Conservation (phyloP, 2,113 vertebrate species). For the Psephotus haematonotus region DNA sequence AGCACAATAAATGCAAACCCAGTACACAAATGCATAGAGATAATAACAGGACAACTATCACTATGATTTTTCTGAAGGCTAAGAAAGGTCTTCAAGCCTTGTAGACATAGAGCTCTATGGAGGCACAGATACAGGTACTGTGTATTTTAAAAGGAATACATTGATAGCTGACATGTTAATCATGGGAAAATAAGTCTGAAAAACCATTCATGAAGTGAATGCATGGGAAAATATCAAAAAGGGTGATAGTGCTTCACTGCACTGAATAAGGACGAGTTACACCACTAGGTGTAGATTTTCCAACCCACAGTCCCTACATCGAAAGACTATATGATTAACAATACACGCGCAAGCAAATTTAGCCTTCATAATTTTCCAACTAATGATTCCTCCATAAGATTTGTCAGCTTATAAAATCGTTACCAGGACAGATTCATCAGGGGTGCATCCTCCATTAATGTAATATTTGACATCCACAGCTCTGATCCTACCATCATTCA, state of each 20-base stretch:
- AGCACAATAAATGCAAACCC: background rate
- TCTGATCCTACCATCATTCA: constrained; percentile 82
- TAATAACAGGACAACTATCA: background rate
- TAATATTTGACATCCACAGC: constrained; percentile 81
- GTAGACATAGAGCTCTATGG: background rate
- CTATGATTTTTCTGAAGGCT: background rate
- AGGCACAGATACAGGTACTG: background rate
- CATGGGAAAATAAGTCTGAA: background rate
- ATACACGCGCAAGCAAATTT: background rate
- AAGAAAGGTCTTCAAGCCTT: background rate
- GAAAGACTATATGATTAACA: background rate
- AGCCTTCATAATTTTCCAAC: background rate
- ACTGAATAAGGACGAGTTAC: background rate
- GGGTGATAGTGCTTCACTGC: background rate
- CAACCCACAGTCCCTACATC: background rate
- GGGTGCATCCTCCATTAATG: constrained; percentile 79
- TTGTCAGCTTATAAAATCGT: background rate
- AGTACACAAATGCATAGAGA: background rate
- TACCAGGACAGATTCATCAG: constrained; percentile 83
- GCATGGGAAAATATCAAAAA: background rate
- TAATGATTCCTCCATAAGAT: background rate
- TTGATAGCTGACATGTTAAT: background rate
- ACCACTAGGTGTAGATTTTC: background rate
- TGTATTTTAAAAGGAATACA: background rate
- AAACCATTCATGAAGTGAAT: background rate